phyloP scores from a whole-genome alignment of 2,113 vertebrate genomes.

The Myotis yumanensis region DNA sequence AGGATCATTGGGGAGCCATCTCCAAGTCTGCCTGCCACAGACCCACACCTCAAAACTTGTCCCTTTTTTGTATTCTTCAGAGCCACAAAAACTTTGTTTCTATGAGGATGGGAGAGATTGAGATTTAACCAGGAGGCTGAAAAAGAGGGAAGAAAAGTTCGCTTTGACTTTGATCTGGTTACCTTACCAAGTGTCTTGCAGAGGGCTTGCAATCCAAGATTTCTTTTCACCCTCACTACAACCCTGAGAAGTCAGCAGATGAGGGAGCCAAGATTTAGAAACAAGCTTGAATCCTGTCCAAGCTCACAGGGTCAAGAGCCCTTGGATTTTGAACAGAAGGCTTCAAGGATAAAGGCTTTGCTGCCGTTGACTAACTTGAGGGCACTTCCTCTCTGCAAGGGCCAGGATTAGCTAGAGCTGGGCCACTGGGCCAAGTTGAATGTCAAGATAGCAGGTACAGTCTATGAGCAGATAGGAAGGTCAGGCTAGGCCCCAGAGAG shows the following conservation, averaged over 20 bases:
- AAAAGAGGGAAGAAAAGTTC: background rate
- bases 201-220: background rate
- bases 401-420: background rate
- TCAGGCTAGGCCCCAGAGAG: background rate
- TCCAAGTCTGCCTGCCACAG: background rate
- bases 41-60: background rate
- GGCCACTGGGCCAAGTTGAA: background rate
- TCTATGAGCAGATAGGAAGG: background rate
- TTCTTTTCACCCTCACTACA: background rate
- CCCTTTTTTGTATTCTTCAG: background rate
- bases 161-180: slow-evolving; percentile 1
- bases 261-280: background rate
- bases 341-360: background rate
- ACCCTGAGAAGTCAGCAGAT: background rate
- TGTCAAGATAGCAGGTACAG: background rate
- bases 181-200: background rate
- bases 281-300: background rate
- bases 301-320: background rate
- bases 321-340: background rate
- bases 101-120: background rate
- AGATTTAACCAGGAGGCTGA: background rate
- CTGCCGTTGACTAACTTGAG: background rate
- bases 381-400: background rate
- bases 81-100: background rate
- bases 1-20: background rate